These are phyloP conservation scores for Leptinotarsa peninsularis DNA, from an alignment of 2,888 invertebrate genomes.

Conservation along the genomic window DNA sequence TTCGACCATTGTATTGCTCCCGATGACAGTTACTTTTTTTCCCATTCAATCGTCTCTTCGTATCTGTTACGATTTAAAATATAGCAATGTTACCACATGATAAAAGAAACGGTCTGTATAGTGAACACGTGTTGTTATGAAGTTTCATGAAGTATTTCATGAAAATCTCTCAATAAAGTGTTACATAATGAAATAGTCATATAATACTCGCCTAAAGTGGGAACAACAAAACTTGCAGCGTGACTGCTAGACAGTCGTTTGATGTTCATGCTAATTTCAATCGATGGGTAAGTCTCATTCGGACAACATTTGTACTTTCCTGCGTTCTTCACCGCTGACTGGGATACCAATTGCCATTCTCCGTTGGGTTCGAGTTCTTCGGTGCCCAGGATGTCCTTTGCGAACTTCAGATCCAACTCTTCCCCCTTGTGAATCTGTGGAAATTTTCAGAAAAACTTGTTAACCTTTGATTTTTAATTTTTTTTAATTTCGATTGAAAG, in stretches of 20 bases:
- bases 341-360: conserved; percentile 71
- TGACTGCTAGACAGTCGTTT: conserved; percentile 72
- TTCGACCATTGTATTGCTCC: no score
- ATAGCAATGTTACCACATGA: no score
- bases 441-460: neutral
- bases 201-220: conserved; percentile 65
- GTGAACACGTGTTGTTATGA: no score
- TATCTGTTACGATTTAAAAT: no score
- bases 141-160: no score
- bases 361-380: conserved; percentile 70
- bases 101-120: no score
- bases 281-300: conserved; percentile 73
- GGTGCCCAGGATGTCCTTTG: conserved; percentile 47
- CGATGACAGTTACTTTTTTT: no score
- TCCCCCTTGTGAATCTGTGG: conserved; percentile 69
- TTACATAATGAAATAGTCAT: no score
- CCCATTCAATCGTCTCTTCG: no score
- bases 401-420: conserved; percentile 69
- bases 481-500: no score
- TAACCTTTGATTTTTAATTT: no score
- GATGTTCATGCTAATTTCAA: conserved; percentile 71
- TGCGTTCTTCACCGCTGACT: conserved; percentile 65
- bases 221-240: conserved; percentile 71
- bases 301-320: conserved; percentile 70
- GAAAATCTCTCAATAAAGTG: no score